Evolutionary conservation across 2,113 vertebrate genomes (phyloP).

Genomic region (Asarcornis scutulata): DNA sequence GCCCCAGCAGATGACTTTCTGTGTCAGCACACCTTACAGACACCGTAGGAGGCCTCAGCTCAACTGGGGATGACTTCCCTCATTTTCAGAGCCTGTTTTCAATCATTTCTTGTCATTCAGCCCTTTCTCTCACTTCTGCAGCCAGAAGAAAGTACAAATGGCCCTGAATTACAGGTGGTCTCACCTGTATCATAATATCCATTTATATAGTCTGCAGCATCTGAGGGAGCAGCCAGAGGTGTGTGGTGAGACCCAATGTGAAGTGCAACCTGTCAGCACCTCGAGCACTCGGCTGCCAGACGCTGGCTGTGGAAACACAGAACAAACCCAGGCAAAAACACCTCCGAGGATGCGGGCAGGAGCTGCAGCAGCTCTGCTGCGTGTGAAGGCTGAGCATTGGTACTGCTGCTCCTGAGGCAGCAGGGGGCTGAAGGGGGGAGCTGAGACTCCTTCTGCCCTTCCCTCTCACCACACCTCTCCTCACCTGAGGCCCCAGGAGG

Average conservation of each 20-base stretch:
- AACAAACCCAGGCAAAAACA: neutral
- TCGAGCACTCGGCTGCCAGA: neutral
- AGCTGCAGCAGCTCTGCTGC: accelerated
- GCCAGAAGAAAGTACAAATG: neutral
- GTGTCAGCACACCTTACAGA: neutral
- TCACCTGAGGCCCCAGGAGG: neutral
- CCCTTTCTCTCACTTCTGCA: neutral
- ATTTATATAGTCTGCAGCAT: neutral
- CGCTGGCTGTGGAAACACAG: accelerated
- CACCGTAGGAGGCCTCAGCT: accelerated
- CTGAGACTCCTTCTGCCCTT: neutral
- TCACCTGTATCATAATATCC: accelerated
- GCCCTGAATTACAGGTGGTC: neutral
- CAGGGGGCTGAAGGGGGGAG: neutral
- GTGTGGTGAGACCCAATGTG: neutral
- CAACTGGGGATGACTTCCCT: accelerated
- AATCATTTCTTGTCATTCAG: neutral
- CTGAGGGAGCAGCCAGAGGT: accelerated
- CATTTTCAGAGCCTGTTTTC: neutral
- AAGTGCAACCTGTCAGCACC: neutral
- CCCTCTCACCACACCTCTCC: neutral
- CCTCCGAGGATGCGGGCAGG: neutral
- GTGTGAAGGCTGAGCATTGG: neutral
- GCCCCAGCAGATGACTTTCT: neutral
- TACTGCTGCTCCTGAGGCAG: neutral